Percentiles rank a stretch among this genome's conserved stretches.
phyloP scores from a whole-genome alignment of 2,888 invertebrate species.

The Polydrusus cervinus region DNA sequence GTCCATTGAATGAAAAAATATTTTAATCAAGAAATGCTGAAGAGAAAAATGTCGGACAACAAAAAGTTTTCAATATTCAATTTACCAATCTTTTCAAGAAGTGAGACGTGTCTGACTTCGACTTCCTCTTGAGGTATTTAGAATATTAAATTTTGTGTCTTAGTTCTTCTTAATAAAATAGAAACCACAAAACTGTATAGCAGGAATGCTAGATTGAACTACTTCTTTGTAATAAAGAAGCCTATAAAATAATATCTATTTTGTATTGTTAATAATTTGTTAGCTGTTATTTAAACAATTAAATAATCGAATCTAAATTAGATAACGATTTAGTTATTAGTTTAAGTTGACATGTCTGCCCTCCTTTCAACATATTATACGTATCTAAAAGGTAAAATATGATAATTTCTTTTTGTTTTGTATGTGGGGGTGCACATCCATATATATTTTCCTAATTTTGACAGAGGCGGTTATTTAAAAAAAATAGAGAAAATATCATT shows the following conservation, averaged over 20 bases:
- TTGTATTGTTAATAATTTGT: background rate
- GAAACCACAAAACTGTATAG: slow-evolving; percentile 15
- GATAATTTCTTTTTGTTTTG: too few relatives aligned
- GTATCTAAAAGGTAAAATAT: too few relatives aligned
- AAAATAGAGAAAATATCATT: too few relatives aligned
- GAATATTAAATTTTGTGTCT: slow-evolving; percentile 16
- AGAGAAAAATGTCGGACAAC: background rate
- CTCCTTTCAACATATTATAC: too few relatives aligned
- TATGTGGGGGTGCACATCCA: too few relatives aligned
- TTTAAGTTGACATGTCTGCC: too few relatives aligned
- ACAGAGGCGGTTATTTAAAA: too few relatives aligned
- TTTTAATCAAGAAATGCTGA: slow-evolving; percentile 11
- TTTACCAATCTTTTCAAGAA: slow-evolving; percentile 14
- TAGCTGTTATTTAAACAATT: background rate
- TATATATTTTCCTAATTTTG: too few relatives aligned
- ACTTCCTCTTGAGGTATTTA: slow-evolving; percentile 22
- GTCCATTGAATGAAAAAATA: slow-evolving; percentile 9
- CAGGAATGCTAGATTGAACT: slow-evolving; percentile 9
- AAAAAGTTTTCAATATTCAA: slow-evolving; percentile 23
- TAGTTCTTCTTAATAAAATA: slow-evolving; percentile 10
- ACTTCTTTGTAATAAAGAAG: background rate
- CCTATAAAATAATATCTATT: background rate
- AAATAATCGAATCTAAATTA: background rate
- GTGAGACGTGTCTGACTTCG: slow-evolving; percentile 6
- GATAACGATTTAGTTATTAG: too few relatives aligned